Percentiles rank a stretch among this genome's conserved stretches.
phyloP scores from a whole-genome alignment of 2,797 vertebrate species.

The Sebastes paucispinis region DNA sequence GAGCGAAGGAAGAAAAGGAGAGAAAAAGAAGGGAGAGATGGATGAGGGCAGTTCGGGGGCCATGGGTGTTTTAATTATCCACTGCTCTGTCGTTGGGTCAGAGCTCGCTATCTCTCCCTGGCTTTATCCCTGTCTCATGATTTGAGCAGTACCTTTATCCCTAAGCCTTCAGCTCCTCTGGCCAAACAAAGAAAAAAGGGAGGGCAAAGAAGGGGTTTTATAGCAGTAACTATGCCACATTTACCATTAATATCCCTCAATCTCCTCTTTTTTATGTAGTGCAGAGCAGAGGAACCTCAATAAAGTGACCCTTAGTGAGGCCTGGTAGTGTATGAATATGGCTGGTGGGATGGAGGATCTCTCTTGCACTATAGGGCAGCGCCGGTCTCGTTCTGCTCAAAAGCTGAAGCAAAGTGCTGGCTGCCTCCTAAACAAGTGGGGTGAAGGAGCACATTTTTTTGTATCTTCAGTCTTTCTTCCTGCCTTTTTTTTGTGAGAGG shows the following conservation, averaged over 20 bases:
- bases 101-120: constrained; percentile 80
- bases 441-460: constrained; percentile 64
- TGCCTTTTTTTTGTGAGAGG: constrained; percentile 52
- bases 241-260: constrained; percentile 86
- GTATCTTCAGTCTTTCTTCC: constrained; percentile 42
- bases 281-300: constrained; percentile 76
- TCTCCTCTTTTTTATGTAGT: constrained; percentile 78
- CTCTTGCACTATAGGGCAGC: constrained; percentile 61
- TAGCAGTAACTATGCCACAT: constrained; percentile 81
- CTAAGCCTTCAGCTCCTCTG: constrained; percentile 85
- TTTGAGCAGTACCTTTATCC: constrained; percentile 86
- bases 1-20: constrained; percentile 51
- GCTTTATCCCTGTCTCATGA: constrained; percentile 85
- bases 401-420: constrained; percentile 70
- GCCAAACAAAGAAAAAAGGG: constrained; percentile 86
- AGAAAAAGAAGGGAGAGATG: constrained; percentile 77
- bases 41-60: constrained; percentile 82
- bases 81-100: constrained; percentile 79
- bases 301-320: constrained; percentile 78
- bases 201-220: constrained; percentile 81
- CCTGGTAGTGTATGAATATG: constrained; percentile 66
- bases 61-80: constrained; percentile 88
- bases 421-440: constrained; percentile 71
- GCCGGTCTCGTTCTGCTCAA: constrained; percentile 56
- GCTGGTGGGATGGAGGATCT: constrained; percentile 67